phyloP scores from a whole-genome alignment of 1,140 invertebrate genomes.

The Polyergus mexicanus region DNA sequence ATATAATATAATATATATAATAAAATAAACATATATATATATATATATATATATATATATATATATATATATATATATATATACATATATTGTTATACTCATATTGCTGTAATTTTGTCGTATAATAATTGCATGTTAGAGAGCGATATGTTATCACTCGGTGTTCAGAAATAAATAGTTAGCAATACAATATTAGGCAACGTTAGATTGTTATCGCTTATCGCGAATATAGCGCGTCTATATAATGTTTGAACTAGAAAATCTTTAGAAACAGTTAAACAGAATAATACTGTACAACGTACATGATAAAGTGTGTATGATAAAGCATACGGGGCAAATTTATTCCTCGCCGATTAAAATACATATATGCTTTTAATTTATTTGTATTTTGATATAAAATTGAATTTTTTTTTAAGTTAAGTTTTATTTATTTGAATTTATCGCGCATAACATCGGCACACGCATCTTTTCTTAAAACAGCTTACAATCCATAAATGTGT shows the following conservation, averaged over 20 bases:
- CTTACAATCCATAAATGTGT: not conserved
- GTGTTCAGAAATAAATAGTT: not conserved
- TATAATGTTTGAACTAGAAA: not conserved
- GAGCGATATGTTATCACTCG: not conserved
- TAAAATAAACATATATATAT: no score
- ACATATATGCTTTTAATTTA: not conserved
- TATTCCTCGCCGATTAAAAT: not conserved
- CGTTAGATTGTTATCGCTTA: constrained; percentile 18
- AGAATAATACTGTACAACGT: not conserved
- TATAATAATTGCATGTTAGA: not conserved
- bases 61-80: no score
- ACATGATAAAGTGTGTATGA: no score
- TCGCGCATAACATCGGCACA: not conserved
- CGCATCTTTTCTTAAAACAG: not conserved
- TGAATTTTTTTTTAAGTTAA: not conserved
- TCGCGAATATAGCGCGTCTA: not conserved
- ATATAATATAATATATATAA: no score
- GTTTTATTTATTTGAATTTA: constrained; percentile 5
- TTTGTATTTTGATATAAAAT: not conserved
- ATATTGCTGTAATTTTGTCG: not conserved
- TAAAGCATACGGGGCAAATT: not conserved
- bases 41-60: no score
- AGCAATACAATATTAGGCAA: not conserved
- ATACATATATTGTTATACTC: no score
- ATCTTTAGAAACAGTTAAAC: not conserved